A percentile compares a stretch with the other conserved stretches of the same genome.
These are phyloP conservation scores for Elymnias hypermnestra DNA, from an alignment of 1,140 invertebrate genomes.

Conservation along the genomic window DNA sequence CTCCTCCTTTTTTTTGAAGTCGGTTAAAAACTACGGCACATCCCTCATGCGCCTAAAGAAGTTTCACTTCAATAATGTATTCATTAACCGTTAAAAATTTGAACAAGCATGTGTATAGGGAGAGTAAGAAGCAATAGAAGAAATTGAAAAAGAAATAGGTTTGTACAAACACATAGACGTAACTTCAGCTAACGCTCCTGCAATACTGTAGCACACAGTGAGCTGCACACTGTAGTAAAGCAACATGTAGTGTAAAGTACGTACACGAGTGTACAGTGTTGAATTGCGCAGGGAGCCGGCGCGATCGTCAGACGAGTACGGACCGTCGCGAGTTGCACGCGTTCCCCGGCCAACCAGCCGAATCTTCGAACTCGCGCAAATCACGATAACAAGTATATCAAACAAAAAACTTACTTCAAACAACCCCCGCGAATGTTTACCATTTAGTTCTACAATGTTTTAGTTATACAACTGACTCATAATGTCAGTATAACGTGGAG, in stretches of 20 bases:
- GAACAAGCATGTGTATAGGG: too few species aligned
- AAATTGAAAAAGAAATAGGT: too few species aligned
- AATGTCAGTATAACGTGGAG: background rate
- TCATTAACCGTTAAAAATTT: too few species aligned
- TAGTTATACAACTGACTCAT: background rate
- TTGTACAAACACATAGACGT: too few species aligned
- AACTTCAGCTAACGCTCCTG: conserved; percentile 10
- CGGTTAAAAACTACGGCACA: too few species aligned
- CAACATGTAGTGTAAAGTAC: conserved; percentile 12
- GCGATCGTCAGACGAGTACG: conserved; percentile 42
- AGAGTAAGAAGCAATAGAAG: too few species aligned
- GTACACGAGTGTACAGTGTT: background rate
- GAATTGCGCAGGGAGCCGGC: conserved; percentile 51
- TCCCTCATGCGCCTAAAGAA: too few species aligned
- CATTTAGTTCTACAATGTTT: too few species aligned
- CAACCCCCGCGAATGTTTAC: conserved; percentile 4
- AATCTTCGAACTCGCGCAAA: too few species aligned
- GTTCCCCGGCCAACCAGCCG: conserved; percentile 13
- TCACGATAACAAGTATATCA: background rate
- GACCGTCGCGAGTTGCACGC: conserved; percentile 35
- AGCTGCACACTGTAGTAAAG: conserved; percentile 1
- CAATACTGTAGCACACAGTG: conserved; percentile 6
- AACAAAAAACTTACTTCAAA: background rate
- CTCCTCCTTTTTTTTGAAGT: too few species aligned
- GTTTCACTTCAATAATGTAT: too few species aligned